These are phyloP conservation scores for Axis porcinus DNA, from an alignment of 2,113 vertebrate genomes.

Conservation along the genomic window DNA sequence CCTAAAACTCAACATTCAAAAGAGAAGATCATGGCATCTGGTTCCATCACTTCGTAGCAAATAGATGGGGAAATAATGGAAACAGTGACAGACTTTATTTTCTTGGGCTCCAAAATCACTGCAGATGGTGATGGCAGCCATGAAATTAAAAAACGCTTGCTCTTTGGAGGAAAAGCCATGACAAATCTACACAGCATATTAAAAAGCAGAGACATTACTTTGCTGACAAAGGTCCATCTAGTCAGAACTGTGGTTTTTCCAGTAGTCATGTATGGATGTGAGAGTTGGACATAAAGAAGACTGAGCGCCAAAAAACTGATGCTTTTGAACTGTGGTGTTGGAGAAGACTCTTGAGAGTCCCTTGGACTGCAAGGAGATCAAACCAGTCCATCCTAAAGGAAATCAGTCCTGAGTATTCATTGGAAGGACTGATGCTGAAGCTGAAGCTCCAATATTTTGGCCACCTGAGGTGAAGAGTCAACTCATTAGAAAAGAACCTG, in stretches of 20 bases:
- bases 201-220: background rate
- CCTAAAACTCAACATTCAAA: background rate
- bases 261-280: background rate
- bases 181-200: background rate
- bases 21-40: background rate
- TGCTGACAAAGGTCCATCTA: background rate
- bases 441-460: background rate
- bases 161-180: background rate
- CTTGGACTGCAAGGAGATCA: background rate
- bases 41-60: background rate
- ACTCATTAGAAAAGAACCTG: background rate
- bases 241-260: background rate
- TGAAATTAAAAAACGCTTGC: background rate
- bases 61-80: background rate
- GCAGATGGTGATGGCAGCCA: background rate
- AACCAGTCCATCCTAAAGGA: background rate
- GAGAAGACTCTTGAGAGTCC: background rate
- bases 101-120: background rate
- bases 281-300: background rate
- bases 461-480: background rate
- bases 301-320: rapidly evolving
- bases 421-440: background rate
- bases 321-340: background rate
- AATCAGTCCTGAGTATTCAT: background rate
- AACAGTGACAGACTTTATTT: background rate